Conservation (phyloP, 2,797 vertebrate genomes). For the Sebastiscus albofasciatus region DNA sequence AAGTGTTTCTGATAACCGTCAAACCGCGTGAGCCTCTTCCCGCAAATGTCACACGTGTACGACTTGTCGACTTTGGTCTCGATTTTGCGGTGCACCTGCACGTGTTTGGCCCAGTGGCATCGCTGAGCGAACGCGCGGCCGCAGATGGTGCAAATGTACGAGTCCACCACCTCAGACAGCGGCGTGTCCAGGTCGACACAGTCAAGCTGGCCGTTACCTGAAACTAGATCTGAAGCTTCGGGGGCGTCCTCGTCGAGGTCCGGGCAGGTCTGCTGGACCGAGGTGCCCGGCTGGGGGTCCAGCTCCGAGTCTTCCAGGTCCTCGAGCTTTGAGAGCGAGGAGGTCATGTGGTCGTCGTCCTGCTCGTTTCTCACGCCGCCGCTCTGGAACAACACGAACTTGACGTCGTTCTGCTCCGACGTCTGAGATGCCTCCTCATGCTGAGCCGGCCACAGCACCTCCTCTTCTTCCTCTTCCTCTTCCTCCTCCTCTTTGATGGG, state of each 20-base stretch:
- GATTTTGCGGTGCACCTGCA: conserved; percentile 41
- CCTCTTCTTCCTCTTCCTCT: conserved; percentile 28
- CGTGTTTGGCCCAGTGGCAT: conserved; percentile 56
- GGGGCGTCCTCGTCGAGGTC: not conserved
- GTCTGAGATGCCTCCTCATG: not conserved
- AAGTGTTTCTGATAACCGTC: conserved; percentile 72
- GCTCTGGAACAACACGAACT: conserved; percentile 12
- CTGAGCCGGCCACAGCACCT: conserved; percentile 6
- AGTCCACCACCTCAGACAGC: conserved; percentile 15
- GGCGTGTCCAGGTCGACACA: not conserved
- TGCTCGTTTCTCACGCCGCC: not conserved
- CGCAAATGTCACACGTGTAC: conserved; percentile 64
- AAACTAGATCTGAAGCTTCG: accelerated
- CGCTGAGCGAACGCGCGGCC: conserved; percentile 55
- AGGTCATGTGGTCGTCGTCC: not conserved
- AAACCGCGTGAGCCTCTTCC: conserved; percentile 62
- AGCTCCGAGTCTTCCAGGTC: not conserved
- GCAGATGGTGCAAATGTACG: conserved; percentile 63
- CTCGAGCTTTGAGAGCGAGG: not conserved
- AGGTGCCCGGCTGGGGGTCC: conserved; percentile 30
- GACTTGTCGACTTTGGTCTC: conserved; percentile 37
- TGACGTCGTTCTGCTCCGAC: not conserved
- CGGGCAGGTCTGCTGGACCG: not conserved
- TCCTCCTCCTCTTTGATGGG: conserved; percentile 54
- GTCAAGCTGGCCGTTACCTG: conserved; percentile 4